phyloP scores from a whole-genome alignment of 2,113 vertebrate species.

The Pachycephala philippinensis region DNA sequence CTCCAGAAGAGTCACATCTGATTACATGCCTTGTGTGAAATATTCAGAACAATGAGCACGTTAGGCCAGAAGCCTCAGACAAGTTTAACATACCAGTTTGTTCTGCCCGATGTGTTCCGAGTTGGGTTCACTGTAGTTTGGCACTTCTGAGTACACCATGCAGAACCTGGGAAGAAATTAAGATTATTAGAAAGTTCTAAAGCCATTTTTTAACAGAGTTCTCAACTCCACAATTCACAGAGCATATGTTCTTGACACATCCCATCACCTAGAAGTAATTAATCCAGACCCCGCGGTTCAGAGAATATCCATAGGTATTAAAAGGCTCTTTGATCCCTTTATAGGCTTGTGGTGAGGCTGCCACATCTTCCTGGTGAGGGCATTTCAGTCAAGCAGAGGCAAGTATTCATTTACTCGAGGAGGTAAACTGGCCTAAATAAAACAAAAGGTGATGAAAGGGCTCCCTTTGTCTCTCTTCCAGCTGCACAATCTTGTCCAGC shows the following conservation, averaged over 20 bases:
- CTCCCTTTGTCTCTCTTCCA: background rate
- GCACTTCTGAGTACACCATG: conserved; percentile 99
- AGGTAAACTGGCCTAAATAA: background rate
- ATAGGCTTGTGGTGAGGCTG: background rate
- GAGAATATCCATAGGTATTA: background rate
- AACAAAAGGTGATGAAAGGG: background rate
- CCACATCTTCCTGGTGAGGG: background rate
- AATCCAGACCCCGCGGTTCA: background rate
- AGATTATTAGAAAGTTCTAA: background rate
- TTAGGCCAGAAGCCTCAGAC: background rate
- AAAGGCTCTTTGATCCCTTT: background rate
- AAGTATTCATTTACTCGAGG: background rate
- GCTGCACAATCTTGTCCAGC: background rate
- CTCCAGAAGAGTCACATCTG: background rate
- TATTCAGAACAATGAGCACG: background rate
- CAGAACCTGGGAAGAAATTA: conserved; percentile 83
- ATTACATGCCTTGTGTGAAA: background rate
- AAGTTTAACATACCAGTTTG: conserved; percentile 81
- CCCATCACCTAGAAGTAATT: background rate
- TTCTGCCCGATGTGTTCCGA: conserved; percentile 84
- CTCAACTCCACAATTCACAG: background rate
- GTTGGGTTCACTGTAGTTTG: conserved; percentile 98
- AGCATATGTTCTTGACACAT: background rate
- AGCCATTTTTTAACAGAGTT: background rate
- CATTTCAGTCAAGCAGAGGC: background rate